Conservation (phyloP, 2,113 vertebrate genomes). For the Atractosteus spatula region DNA sequence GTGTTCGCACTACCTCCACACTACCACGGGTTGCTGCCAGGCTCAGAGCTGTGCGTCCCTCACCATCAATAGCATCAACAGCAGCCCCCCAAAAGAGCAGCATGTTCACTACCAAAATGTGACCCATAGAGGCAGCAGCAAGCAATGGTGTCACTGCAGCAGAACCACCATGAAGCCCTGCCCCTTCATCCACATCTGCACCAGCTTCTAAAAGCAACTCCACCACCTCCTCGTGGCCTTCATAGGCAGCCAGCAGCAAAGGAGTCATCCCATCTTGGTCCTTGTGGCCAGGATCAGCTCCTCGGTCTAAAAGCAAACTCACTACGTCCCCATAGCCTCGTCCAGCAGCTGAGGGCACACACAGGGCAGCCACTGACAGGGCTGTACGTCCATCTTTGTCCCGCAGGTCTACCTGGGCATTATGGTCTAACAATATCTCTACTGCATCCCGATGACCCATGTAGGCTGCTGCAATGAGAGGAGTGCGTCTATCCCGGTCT, state of each 20-base stretch:
- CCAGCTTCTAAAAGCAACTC: conserved; percentile 75
- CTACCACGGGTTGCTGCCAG: conserved; percentile 68
- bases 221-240: conserved; percentile 67
- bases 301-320: conserved; percentile 63
- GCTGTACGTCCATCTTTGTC: conserved; percentile 70
- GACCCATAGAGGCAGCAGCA: conserved; percentile 72
- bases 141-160: conserved; percentile 62
- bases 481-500: conserved; percentile 66
- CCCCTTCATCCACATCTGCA: conserved; percentile 65
- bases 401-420: conserved; percentile 53
- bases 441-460: conserved; percentile 71
- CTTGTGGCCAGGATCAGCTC: conserved; percentile 61
- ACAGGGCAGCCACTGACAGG: conserved; percentile 68
- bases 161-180: conserved; percentile 44
- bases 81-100: conserved; percentile 74
- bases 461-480: conserved; percentile 71
- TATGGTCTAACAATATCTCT: conserved; percentile 59
- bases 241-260: conserved; percentile 70
- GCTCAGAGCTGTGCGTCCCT: conserved; percentile 70
- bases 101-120: conserved; percentile 57
- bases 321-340: conserved; percentile 59
- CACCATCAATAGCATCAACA: conserved; percentile 66
- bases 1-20: conserved; percentile 57
- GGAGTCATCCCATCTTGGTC: conserved; percentile 73
- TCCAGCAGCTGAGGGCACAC: conserved; percentile 60